A percentile compares a stretch with the other conserved stretches of the same genome.
These are phyloP conservation scores for Brenthis daphne DNA, from an alignment of 2,888 invertebrate species.

Conservation along the genomic window DNA sequence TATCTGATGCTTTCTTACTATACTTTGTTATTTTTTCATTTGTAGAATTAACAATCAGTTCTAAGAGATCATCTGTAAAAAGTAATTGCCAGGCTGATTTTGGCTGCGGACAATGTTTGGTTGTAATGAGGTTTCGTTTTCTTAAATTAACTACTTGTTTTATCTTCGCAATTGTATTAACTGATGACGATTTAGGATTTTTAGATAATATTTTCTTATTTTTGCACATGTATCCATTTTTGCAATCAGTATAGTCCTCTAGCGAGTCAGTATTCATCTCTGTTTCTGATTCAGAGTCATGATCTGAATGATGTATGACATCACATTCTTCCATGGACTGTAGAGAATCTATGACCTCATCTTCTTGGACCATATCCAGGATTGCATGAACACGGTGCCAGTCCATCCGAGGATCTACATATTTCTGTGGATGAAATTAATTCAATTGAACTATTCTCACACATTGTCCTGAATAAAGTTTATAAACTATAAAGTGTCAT, in stretches of 20 bases:
- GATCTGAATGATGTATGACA: constrained; percentile 66
- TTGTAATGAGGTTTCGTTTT: constrained; percentile 50
- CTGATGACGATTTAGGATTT: constrained; percentile 51
- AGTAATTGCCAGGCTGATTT: constrained; percentile 69
- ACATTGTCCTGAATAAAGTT: constrained; percentile 39
- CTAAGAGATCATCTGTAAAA: constrained; percentile 68
- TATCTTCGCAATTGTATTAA: constrained; percentile 47
- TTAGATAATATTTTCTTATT: constrained; percentile 58
- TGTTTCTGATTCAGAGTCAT: constrained; percentile 68
- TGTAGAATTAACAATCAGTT: constrained; percentile 67
- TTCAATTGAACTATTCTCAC: constrained; percentile 71
- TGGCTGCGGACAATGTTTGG: constrained; percentile 55
- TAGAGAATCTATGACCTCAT: constrained; percentile 70
- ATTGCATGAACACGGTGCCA: constrained; percentile 78
- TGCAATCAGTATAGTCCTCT: constrained; percentile 54
- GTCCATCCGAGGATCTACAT: constrained; percentile 78
- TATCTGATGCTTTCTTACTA: constrained; percentile 43
- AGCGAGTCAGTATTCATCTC: constrained; percentile 58
- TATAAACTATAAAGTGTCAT: constrained; percentile 46
- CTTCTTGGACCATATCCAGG: constrained; percentile 73
- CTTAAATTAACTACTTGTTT: constrained; percentile 51
- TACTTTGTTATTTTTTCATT: constrained; percentile 63
- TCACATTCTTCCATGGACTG: constrained; percentile 70
- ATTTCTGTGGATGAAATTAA: constrained; percentile 78
- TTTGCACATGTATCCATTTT: constrained; percentile 62